Evolutionary conservation across 1,140 invertebrate genomes (phyloP).

Genomic region (Bicyclus anynana): DNA sequence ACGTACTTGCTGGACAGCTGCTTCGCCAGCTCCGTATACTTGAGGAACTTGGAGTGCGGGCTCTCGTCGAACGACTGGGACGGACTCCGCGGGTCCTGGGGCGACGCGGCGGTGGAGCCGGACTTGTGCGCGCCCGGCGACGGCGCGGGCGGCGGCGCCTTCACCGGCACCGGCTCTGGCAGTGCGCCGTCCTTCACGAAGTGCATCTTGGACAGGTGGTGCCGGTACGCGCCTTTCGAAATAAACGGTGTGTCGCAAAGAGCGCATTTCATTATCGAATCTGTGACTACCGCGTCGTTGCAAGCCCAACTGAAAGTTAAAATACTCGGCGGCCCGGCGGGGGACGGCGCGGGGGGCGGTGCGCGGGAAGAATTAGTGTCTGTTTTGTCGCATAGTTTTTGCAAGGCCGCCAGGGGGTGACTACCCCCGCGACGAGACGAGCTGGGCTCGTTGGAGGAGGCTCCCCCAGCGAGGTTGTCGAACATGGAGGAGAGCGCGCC

Average conservation of each 20-base stretch:
- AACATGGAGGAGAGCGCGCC: conserved; percentile 94
- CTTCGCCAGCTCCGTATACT: conserved; percentile 97
- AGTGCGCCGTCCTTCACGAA: conserved; percentile 95
- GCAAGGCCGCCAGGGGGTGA: conserved; percentile 93
- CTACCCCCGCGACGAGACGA: conserved; percentile 83
- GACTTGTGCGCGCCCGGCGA: conserved; percentile 70
- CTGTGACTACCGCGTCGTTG: conserved; percentile 92
- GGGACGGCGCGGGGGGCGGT: conserved; percentile 64
- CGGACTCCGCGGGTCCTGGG: conserved; percentile 75
- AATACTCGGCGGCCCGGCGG: conserved; percentile 87
- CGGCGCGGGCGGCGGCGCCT: conserved; percentile 61
- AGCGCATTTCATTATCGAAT: conserved; percentile 96
- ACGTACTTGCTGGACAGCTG: conserved; percentile 97
- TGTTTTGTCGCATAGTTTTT: conserved; percentile 96
- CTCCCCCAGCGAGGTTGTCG: conserved; percentile 84
- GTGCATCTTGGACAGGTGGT: conserved; percentile 97
- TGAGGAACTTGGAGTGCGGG: conserved; percentile 97
- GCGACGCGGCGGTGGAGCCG: conserved; percentile 74
- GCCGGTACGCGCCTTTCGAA: conserved; percentile 97
- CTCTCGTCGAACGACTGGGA: conserved; percentile 90
- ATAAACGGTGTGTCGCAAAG: conserved; percentile 98
- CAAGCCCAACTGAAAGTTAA: conserved; percentile 96
- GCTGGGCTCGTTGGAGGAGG: conserved; percentile 65
- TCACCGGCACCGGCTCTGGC: conserved; percentile 83
- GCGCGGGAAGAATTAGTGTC: conserved; percentile 81